Base-by-base conservation (phyloP, 1,140 invertebrate species). In the Caenorhabditis tropicalis region DNA sequence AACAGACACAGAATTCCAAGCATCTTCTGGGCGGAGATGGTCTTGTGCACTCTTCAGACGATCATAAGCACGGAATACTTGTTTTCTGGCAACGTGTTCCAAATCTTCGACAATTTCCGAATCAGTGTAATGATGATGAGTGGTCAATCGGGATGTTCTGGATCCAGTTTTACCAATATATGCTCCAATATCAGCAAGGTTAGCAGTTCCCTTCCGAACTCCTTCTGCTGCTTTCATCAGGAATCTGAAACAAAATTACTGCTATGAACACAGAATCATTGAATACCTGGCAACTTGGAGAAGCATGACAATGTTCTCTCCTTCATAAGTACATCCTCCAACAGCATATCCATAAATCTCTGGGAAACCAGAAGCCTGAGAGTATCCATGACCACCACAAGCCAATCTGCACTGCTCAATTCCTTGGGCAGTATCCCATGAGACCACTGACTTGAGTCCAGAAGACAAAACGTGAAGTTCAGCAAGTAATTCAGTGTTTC, bases 361-460 rank as follows among this genome's bases (percentile, higher is more conserved):
- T 21, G 96, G 96, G 33, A 98, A 93, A 91, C 95, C 96, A 86
- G 95, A 96, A 56, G 94, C 93, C 27, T 94, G 93, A 93, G 96
- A 95, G 92, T 95, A 98, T 16, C 96, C 96, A 91, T 98, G 96
- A 9, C 96, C 96, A 43, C 96, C 96, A 92, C 96, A 98, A 1
- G 96, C 92, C 53, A 96, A 92, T 19, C 96, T 94, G 86, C 95
- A 94, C 29, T 93, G 93, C 84, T 97, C 96, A 48, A 96, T 94
- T 5, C 94, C 94, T 46, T 90, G 90, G 10, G 95, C 93, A 43
- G 94, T 94, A 90, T 95, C 94, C n/a, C 94, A 93, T 9, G 95
- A 94, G 80, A 94, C 94, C 5, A 96, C 94, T 16, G 96, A 95
- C 93, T 98, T 98, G 84, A 98, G 90, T 88, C 96, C 96, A 91